Conservation (phyloP, 2,888 invertebrate genomes). For the Troglohyphantes excavatus region DNA sequence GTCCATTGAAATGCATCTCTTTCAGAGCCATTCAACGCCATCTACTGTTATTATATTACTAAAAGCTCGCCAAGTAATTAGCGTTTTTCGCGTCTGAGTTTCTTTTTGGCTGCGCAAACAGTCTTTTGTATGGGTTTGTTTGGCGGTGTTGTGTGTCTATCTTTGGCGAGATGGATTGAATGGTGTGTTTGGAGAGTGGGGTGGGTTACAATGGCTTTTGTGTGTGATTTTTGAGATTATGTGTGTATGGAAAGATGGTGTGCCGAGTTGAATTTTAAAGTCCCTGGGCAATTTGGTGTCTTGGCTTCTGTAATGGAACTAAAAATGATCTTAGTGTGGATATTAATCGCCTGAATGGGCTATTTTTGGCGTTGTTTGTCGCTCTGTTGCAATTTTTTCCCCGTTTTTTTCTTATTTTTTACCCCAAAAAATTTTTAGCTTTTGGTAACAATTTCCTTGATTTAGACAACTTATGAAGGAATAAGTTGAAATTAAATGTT, state of each 20-base stretch:
- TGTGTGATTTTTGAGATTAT: slow-evolving; percentile 57
- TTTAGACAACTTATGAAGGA: too few species aligned
- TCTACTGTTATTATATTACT: slow-evolving; percentile 18
- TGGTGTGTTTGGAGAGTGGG: slow-evolving; percentile 45
- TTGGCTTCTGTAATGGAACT: too few species aligned
- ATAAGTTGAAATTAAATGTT: too few species aligned
- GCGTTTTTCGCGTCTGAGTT: slow-evolving; percentile 50
- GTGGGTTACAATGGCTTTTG: slow-evolving; percentile 44
- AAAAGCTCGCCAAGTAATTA: slow-evolving; percentile 33
- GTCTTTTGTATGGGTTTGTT: slow-evolving; percentile 42
- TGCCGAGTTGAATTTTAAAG: slow-evolving; percentile 40
- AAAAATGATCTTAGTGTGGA: too few species aligned
- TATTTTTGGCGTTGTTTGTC: too few species aligned
- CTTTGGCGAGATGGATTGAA: slow-evolving; percentile 38
- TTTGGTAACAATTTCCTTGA: too few species aligned
- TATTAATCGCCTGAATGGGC: too few species aligned
- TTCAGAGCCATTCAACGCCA: slow-evolving; percentile 25
- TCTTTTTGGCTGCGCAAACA: slow-evolving; percentile 45
- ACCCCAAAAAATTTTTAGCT: too few species aligned
- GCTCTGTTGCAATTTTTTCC: too few species aligned
- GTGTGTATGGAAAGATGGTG: not conserved
- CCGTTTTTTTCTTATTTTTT: too few species aligned
- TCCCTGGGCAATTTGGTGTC: slow-evolving; percentile 27
- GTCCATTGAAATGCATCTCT: slow-evolving; percentile 23
- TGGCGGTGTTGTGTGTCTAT: slow-evolving; percentile 39